Evolutionary conservation across 2,113 vertebrate genomes (phyloP).

Genomic region (Scopus umbretta): DNA sequence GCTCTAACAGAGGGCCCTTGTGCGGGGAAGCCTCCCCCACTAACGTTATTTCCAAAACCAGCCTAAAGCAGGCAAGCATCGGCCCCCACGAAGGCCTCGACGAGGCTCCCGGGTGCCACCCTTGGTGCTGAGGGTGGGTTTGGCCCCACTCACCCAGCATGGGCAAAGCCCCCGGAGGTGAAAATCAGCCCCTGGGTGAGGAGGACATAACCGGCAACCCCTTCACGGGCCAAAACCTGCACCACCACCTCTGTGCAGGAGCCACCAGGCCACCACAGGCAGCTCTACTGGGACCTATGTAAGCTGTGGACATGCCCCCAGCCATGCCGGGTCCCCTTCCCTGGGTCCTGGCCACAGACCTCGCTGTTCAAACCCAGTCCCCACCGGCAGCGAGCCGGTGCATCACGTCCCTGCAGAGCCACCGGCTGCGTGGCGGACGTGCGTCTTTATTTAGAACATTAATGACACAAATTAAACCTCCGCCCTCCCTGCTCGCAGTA

Average conservation of each 20-base stretch:
- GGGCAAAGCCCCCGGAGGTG: not conserved
- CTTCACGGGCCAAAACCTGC: accelerated
- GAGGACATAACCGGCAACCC: accelerated
- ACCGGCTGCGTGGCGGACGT: accelerated
- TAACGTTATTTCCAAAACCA: not conserved
- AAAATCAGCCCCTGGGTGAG: not conserved
- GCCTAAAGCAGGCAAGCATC: not conserved
- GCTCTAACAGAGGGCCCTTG: constrained; percentile 42
- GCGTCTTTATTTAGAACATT: not conserved
- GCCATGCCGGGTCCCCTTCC: accelerated
- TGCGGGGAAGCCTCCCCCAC: not conserved
- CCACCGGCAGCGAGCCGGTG: accelerated
- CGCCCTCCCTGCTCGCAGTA: not conserved
- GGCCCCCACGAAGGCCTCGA: not conserved
- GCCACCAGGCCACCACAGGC: not conserved
- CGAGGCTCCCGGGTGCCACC: accelerated
- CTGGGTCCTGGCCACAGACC: accelerated
- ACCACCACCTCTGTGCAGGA: not conserved
- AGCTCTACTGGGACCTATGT: not conserved
- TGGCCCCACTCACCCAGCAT: not conserved
- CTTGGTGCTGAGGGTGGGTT: not conserved
- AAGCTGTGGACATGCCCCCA: not conserved
- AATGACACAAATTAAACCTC: constrained; percentile 26
- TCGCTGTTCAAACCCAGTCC: not conserved
- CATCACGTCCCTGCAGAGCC: accelerated